These are phyloP conservation scores for Rafetus swinhoei DNA, from an alignment of 2,113 vertebrate species.

Conservation along the genomic window DNA sequence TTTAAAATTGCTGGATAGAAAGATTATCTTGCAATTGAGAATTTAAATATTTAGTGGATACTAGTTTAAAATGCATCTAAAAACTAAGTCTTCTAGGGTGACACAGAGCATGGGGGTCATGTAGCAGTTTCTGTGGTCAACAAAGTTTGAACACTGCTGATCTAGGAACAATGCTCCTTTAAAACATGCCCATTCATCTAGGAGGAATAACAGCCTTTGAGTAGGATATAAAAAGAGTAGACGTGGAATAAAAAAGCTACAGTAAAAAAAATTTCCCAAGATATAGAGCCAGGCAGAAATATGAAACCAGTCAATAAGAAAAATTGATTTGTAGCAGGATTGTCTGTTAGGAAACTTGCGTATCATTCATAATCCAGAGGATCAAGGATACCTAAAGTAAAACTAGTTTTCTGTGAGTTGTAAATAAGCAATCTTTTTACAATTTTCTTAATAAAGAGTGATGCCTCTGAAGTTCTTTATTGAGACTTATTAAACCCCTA, in stretches of 20 bases:
- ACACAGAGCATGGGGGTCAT: no score
- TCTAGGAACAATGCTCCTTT: not conserved
- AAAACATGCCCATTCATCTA: not conserved
- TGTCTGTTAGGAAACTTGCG: not conserved
- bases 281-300: not conserved
- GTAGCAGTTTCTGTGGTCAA: no score
- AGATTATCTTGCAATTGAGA: no score
- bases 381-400: not conserved
- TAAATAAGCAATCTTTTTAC: not conserved
- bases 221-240: not conserved
- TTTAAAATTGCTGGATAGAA: no score
- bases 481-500: not conserved
- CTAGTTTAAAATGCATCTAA: no score
- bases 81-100: no score
- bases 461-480: not conserved
- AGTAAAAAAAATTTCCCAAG: not conserved
- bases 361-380: not conserved
- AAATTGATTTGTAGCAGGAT: not conserved
- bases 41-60: no score
- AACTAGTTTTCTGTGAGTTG: not conserved
- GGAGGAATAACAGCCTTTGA: not conserved
- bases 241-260: not conserved
- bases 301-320: not conserved
- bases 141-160: no score
- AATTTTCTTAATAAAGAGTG: not conserved